Evolutionary conservation across 2,113 vertebrate genomes (phyloP).

Genomic region (Pyxicephalus adspersus): DNA sequence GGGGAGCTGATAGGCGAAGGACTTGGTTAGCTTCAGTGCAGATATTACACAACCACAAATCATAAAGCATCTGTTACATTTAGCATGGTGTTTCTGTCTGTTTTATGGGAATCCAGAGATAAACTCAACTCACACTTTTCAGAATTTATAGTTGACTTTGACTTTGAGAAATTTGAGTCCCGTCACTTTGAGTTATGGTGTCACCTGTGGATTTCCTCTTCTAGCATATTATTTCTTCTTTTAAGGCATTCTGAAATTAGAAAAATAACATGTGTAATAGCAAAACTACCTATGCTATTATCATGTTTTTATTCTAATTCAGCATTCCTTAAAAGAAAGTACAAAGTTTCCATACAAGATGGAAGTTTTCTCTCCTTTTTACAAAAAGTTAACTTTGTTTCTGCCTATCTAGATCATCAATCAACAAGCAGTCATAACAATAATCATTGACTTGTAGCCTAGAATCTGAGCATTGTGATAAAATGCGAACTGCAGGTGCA

Average conservation of each 20-base stretch:
- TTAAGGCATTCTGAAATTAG: constrained; percentile 49
- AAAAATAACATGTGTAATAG: constrained; percentile 56
- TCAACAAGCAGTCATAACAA: neutral
- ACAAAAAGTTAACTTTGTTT: neutral
- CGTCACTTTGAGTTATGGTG: neutral
- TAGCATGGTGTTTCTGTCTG: too few relatives aligned
- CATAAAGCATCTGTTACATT: too few relatives aligned
- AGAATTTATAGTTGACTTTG: constrained; percentile 10
- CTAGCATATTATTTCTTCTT: constrained; percentile 44
- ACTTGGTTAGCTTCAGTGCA: too few relatives aligned
- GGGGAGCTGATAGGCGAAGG: too few relatives aligned
- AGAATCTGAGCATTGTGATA: neutral
- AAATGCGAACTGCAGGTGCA: too few relatives aligned
- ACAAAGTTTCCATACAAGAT: neutral
- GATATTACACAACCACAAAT: too few relatives aligned
- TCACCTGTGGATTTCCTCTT: constrained; percentile 30
- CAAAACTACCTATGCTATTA: constrained; percentile 54
- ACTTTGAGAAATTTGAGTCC: neutral
- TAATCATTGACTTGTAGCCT: neutral
- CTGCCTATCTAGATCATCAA: neutral
- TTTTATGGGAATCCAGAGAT: too few relatives aligned
- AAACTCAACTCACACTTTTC: constrained; percentile 35
- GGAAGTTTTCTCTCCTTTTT: neutral
- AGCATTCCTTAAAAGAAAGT: constrained; percentile 42
- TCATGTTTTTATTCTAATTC: constrained; percentile 54